These are phyloP conservation scores for Eretmocerus hayati DNA, from an alignment of 2,888 invertebrate genomes.

Conservation along the genomic window DNA sequence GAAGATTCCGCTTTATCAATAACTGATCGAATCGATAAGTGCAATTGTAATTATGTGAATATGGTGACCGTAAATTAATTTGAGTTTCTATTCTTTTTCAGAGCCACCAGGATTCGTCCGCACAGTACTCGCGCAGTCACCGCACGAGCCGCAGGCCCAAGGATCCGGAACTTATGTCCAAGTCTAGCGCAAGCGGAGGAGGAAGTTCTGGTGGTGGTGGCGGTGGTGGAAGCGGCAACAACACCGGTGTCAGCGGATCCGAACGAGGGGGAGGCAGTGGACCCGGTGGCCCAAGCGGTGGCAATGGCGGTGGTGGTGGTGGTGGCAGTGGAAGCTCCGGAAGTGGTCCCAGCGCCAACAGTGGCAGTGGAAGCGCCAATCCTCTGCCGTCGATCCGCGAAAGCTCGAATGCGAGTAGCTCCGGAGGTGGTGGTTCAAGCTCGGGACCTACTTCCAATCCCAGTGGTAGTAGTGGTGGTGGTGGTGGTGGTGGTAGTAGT, in stretches of 20 bases:
- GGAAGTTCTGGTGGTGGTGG: conserved; percentile 30
- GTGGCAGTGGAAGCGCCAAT: conserved; percentile 30
- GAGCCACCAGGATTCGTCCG: conserved; percentile 33
- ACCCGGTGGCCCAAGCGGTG: conserved; percentile 31
- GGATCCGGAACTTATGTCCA: conserved; percentile 39
- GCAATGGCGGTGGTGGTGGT: conserved; percentile 30
- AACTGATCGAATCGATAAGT: no score
- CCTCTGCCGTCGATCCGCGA: conserved; percentile 40
- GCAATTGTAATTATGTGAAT: no score
- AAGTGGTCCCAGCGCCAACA: conserved; percentile 30
- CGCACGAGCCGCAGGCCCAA: conserved; percentile 46
- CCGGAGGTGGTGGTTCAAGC: neutral
- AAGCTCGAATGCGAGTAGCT: conserved; percentile 23
- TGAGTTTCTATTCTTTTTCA: no score
- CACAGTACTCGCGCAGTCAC: conserved; percentile 40
- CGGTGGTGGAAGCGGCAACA: conserved; percentile 31
- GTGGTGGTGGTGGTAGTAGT: neutral
- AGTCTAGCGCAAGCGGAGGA: conserved; percentile 36
- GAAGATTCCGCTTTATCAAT: no score
- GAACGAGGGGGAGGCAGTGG: conserved; percentile 21
- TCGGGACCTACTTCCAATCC: conserved; percentile 19
- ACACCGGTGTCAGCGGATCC: conserved; percentile 33
- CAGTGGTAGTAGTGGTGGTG: conserved; percentile 12
- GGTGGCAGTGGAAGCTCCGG: conserved; percentile 29
- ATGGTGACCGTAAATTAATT: no score